Evolutionary conservation across 2,888 invertebrate species (phyloP).

Genomic region (Automeris io): DNA sequence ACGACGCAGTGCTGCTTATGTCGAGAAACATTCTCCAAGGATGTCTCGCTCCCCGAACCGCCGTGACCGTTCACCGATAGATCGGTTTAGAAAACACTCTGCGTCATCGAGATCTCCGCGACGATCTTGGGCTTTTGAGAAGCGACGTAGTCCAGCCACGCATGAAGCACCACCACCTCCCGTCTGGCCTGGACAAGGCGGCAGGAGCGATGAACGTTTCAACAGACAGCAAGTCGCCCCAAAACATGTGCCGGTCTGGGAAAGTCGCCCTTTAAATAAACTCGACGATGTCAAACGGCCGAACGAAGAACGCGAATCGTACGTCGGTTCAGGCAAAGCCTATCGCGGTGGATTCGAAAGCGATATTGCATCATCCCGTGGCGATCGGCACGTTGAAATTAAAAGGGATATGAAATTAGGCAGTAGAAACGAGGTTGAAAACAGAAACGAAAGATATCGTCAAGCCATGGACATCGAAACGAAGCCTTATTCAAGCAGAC

Average conservation of each 20-base stretch:
- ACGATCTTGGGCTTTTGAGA: constrained; percentile 64
- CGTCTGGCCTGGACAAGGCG: constrained; percentile 46
- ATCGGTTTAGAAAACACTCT: constrained; percentile 49
- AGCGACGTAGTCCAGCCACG: constrained; percentile 46
- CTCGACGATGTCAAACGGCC: constrained; percentile 2
- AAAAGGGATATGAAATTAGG: constrained; percentile 20
- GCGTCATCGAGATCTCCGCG: constrained; percentile 47
- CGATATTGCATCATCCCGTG: background rate
- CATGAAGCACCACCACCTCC: constrained; percentile 57
- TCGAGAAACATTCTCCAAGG: constrained; percentile 24
- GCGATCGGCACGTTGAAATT: constrained; percentile 13
- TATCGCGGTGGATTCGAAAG: background rate
- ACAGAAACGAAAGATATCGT: constrained; percentile 16
- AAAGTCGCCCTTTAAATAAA: constrained; percentile 6
- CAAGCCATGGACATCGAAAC: constrained; percentile 10
- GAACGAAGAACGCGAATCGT: constrained; percentile 3
- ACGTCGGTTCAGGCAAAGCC: constrained; percentile 1
- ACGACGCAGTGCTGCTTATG: constrained; percentile 19
- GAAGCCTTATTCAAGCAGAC: constrained; percentile 9
- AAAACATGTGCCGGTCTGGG: constrained; percentile 16
- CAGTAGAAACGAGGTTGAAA: constrained; percentile 20
- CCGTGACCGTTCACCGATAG: constrained; percentile 49
- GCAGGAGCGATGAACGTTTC: constrained; percentile 18
- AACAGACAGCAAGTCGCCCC: constrained; percentile 15
- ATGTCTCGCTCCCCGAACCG: constrained; percentile 48